Evolutionary conservation across 1,140 invertebrate species (phyloP).

Genomic region (Matsumurasca onukii): DNA sequence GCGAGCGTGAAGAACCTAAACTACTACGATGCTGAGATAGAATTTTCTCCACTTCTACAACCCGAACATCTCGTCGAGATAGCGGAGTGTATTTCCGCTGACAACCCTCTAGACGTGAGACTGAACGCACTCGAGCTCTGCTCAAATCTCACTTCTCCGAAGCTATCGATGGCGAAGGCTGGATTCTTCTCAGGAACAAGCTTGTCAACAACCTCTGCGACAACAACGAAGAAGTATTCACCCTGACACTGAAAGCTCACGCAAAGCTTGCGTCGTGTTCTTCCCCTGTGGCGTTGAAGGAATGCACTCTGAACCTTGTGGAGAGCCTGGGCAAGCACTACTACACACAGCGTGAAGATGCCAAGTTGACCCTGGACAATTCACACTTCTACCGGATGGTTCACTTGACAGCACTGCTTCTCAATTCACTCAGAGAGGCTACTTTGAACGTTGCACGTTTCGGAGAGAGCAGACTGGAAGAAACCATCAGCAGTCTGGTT

Average conservation of each 20-base stretch:
- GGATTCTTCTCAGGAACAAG: slow-evolving; percentile 2
- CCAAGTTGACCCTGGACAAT: not conserved
- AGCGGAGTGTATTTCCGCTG: not conserved
- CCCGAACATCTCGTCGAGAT: slow-evolving; percentile 2
- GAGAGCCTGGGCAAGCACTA: slow-evolving; percentile 10
- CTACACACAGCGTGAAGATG: not conserved
- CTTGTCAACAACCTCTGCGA: not conserved
- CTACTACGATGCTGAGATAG: not conserved
- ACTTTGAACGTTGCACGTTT: slow-evolving; percentile 15
- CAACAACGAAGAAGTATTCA: slow-evolving; percentile 20
- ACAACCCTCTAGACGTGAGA: slow-evolving; percentile 14
- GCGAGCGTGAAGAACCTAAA: not conserved
- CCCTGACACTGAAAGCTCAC: slow-evolving; percentile 9
- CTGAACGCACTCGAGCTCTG: slow-evolving; percentile 4
- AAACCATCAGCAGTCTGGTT: slow-evolving; percentile 8
- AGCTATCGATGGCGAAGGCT: not conserved
- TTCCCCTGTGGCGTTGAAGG: slow-evolving; percentile 5
- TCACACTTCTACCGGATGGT: not conserved
- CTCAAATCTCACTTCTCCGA: slow-evolving; percentile 8
- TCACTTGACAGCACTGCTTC: not conserved
- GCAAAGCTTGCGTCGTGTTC: slow-evolving; percentile 11
- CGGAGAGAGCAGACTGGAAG: slow-evolving; percentile 8
- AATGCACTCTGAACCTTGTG: slow-evolving; percentile 1
- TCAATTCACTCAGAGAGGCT: not conserved
- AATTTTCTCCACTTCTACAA: not conserved